A percentile compares a stretch with the other conserved stretches of the same genome.
Evolutionary conservation across 2,113 vertebrate genomes (phyloP).

Genomic region (Pygoscelis antarcticus): DNA sequence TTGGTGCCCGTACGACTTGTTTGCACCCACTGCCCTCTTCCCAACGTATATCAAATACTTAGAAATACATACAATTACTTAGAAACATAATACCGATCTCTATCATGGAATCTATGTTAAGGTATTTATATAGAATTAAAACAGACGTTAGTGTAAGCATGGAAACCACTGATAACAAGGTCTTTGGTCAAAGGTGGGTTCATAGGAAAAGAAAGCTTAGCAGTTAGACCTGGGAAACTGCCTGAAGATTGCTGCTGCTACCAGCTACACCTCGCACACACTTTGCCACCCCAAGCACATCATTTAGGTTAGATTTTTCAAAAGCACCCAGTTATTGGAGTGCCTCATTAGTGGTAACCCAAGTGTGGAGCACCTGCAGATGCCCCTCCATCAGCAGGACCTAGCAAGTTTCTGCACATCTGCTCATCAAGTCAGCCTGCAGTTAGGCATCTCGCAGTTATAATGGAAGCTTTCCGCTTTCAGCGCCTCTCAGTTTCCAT

Average conservation of each 20-base stretch:
- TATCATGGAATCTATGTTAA: neutral
- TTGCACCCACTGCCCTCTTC: neutral
- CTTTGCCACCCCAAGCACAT: neutral
- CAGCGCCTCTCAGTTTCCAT: neutral
- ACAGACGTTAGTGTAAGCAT: neutral
- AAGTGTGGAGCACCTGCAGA: neutral
- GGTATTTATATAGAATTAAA: neutral
- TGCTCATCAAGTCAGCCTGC: neutral
- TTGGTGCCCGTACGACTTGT: neutral
- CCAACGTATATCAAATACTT: neutral
- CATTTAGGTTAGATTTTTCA: neutral
- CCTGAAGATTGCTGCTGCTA: neutral
- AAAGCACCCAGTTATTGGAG: neutral
- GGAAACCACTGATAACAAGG: neutral
- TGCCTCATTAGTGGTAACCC: neutral
- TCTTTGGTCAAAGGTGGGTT: neutral
- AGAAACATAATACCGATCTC: neutral
- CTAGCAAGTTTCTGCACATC: neutral
- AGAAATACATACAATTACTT: neutral
- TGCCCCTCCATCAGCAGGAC: neutral
- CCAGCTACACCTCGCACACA: neutral
- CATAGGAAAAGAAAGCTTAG: neutral
- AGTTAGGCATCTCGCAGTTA: neutral
- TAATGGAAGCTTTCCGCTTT: neutral
- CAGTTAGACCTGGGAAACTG: neutral